A percentile compares a stretch with the other conserved stretches of the same genome.
Conservation (phyloP, 1,140 invertebrate genomes). For the Cherax destructor region DNA sequence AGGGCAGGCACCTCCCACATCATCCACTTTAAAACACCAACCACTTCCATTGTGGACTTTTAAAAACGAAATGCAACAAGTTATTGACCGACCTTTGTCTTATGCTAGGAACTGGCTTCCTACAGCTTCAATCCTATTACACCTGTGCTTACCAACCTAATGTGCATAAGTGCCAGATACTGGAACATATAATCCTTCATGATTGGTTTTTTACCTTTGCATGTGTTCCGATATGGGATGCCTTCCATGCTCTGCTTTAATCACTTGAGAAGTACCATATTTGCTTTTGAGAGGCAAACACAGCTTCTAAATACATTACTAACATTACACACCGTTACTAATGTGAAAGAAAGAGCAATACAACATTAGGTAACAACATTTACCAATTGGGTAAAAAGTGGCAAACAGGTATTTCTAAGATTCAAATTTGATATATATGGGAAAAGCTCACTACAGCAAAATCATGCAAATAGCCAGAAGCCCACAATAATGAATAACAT, state of each 20-base stretch:
- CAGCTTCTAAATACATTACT: slow-evolving; percentile 54
- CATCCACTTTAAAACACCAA: slow-evolving; percentile 22
- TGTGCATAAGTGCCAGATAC: slow-evolving; percentile 8
- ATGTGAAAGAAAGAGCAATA: slow-evolving; percentile 64
- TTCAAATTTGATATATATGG: slow-evolving; percentile 67
- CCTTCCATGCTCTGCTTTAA: slow-evolving; percentile 45
- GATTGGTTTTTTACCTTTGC: neutral
- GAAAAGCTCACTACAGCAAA: slow-evolving; percentile 70
- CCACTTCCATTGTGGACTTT: slow-evolving; percentile 6
- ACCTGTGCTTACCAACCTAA: slow-evolving; percentile 8
- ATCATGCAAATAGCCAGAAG: slow-evolving; percentile 68
- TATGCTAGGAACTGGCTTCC: neutral
- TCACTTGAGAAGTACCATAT: slow-evolving; percentile 37
- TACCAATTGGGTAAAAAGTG: slow-evolving; percentile 69
- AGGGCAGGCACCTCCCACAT: slow-evolving; percentile 29
- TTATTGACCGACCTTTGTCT: neutral
- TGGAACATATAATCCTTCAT: slow-evolving; percentile 6
- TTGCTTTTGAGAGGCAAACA: slow-evolving; percentile 48
- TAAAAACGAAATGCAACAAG: neutral
- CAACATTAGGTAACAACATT: slow-evolving; percentile 64
- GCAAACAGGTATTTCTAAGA: slow-evolving; percentile 65
- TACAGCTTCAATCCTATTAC: neutral
- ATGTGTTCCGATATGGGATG: slow-evolving; percentile 23
- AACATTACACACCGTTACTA: slow-evolving; percentile 67
- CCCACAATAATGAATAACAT: slow-evolving; percentile 66